phyloP scores from a whole-genome alignment of 2,888 invertebrate genomes.

The Napeogenes sylphis region DNA sequence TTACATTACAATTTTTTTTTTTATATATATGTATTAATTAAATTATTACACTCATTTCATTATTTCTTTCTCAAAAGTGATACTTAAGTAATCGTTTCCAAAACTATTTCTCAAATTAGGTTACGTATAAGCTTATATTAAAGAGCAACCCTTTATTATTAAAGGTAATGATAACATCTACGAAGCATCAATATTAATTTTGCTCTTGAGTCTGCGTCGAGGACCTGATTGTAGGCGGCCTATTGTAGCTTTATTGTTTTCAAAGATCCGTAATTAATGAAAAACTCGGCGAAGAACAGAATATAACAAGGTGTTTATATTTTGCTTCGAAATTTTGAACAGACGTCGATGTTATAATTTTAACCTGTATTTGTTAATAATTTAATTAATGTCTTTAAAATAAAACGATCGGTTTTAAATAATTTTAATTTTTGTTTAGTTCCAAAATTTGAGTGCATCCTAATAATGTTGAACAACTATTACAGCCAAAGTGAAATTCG shows the following conservation, averaged over 20 bases:
- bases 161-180: constrained; percentile 48
- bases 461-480: background rate
- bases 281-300: constrained; percentile 35
- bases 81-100: background rate
- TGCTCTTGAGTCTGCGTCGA: constrained; percentile 43
- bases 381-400: too few species aligned
- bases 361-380: background rate
- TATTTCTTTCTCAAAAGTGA: background rate
- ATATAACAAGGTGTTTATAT: constrained; percentile 19
- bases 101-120: constrained; percentile 14
- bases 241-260: constrained; percentile 46
- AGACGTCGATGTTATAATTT: background rate
- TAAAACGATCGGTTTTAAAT: too few species aligned
- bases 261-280: constrained; percentile 48
- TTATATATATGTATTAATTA: background rate
- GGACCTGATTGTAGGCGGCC: constrained; percentile 40
- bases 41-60: background rate
- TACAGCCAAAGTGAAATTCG: constrained; percentile 3
- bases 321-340: constrained; percentile 2
- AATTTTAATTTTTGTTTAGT: too few species aligned
- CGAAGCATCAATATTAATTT: constrained; percentile 58
- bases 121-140: constrained; percentile 26
- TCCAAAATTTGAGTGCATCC: background rate
- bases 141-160: constrained; percentile 42
- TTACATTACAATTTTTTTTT: background rate